phyloP scores from a whole-genome alignment of 1,140 invertebrate species.

The Euura lappo region DNA sequence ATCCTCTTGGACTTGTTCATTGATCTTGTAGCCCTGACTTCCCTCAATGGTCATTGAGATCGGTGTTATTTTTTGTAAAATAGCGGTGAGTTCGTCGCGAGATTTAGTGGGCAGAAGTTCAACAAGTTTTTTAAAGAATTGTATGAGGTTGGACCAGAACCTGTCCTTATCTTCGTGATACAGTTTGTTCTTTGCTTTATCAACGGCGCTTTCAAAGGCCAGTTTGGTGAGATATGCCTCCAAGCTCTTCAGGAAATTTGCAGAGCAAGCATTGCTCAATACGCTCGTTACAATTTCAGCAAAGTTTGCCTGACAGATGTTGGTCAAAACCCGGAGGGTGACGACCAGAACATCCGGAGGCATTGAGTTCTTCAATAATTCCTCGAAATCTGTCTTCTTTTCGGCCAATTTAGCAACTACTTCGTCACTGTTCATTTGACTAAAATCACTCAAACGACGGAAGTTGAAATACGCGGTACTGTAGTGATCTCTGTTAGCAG shows the following conservation, averaged over 20 bases:
- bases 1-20: slow-evolving; percentile 45
- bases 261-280: neutral
- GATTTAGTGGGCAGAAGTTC: slow-evolving; percentile 50
- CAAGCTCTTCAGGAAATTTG: neutral
- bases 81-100: slow-evolving; percentile 42
- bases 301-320: neutral
- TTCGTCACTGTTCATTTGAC: neutral
- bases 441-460: neutral
- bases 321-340: neutral
- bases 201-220: neutral
- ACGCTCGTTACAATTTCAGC: neutral
- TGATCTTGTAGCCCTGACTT: slow-evolving; percentile 43
- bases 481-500: neutral
- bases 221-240: neutral
- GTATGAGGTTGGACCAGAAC: slow-evolving; percentile 55
- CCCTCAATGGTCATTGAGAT: slow-evolving; percentile 50
- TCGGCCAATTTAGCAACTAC: neutral
- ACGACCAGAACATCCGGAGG: neutral
- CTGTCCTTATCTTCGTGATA: slow-evolving; percentile 52
- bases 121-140: slow-evolving; percentile 46
- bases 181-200: slow-evolving; percentile 43
- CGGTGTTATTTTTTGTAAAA: slow-evolving; percentile 48
- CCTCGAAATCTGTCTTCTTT: neutral
- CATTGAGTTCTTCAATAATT: neutral
- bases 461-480: neutral